Base-by-base conservation (phyloP, 2,888 invertebrate genomes). In the Gerosis bhagava region DNA sequence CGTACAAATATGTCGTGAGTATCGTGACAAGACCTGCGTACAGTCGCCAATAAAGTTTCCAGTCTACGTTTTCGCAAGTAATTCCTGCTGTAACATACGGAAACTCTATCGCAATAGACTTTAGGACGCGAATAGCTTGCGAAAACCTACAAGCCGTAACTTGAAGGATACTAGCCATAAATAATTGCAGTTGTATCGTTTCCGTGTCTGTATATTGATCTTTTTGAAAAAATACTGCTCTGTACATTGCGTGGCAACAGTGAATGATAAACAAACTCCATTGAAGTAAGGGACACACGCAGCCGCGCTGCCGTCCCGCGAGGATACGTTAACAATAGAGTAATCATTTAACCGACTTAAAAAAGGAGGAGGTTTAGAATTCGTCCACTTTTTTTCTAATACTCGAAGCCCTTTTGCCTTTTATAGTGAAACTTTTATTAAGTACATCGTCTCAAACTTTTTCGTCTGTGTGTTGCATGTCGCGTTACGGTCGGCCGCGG, bases 201-300 rank as follows among this genome's bases (percentile, higher is more conserved):
- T 54, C 51, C 59, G 59, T 57, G 57, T 53, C 53, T 51, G 49
- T 47, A 50, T 70, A 71, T 71, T 62, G 70, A 71, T 68, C 65
- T 62, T 62, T 62, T 54, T 56, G n/a, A 55, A 62, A 54, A 59
- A 61, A 52, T 43, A 50, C 46, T 34, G 35, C 52, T 49, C 19
- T 19, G 34, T 26, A 11, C 50, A 53, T 59, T 45, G 56, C 60
- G 51, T 62, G 54, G 57, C 58, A 61, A 56, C 53, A 50, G 40
- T 57, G 57, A 55, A 59, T 63, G 56, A 57, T 67, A 56, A 29
- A 45, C 44, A 45, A 37, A 45, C 44, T 16, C 24, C 29, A 24
- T 17, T 10, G 16, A 17, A 10, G 13, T 29, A n/a, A n/a, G n/a
- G n/a, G n/a, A n/a, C n/a, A n/a, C n/a, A n/a, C n/a, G n/a, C n/a